These are phyloP conservation scores for Gallinago jamesoni DNA, from an alignment of 2,113 vertebrate species.

Conservation along the genomic window DNA sequence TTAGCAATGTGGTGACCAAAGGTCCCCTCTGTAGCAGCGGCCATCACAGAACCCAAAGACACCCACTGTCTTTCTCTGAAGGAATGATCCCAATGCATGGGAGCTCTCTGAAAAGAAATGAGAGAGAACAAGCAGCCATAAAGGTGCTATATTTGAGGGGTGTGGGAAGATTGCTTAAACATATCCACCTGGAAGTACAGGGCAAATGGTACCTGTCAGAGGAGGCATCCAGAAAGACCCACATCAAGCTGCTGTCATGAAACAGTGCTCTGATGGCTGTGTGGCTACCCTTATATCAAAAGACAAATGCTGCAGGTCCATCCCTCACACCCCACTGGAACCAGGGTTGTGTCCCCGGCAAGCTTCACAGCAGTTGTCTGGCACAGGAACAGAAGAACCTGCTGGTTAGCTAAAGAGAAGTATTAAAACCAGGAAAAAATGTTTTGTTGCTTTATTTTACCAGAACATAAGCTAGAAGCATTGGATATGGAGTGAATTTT, in stretches of 20 bases:
- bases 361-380: neutral
- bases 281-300: neutral
- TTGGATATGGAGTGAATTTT: neutral
- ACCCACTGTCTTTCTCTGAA: neutral
- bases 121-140: neutral
- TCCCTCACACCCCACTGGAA: neutral
- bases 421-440: neutral
- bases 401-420: neutral
- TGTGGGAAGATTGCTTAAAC: neutral
- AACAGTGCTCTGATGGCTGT: neutral
- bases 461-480: neutral
- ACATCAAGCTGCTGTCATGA: neutral
- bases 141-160: neutral
- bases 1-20: neutral
- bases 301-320: neutral
- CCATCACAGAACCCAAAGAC: neutral
- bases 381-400: neutral
- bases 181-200: neutral
- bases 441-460: neutral
- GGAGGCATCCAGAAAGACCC: neutral
- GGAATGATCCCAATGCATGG: neutral
- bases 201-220: neutral
- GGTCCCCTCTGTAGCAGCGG: neutral
- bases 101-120: neutral
- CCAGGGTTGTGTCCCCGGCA: fast-evolving